Conservation (phyloP, 92 coral and sea anemone species). For the Pocillopora meandrina region DNA sequence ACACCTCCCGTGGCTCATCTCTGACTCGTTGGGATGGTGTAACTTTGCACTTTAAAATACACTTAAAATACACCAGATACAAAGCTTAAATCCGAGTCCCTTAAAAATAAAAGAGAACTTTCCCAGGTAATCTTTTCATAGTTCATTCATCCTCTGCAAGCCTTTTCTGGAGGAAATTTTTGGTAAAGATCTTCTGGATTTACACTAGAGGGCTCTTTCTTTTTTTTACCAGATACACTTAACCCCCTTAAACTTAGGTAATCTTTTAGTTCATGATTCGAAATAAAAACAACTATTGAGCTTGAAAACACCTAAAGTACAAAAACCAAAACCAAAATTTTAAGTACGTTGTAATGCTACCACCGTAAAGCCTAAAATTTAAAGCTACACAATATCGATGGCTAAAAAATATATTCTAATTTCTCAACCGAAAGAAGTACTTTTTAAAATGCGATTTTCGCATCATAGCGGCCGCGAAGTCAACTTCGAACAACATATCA, state of each 20-base stretch:
- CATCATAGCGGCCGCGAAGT: too few relatives aligned
- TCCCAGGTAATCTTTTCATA: slow-evolving; percentile 21
- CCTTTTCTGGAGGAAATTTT: slow-evolving; percentile 46
- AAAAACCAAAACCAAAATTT: too few relatives aligned
- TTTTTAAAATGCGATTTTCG: too few relatives aligned
- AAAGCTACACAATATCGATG: too few relatives aligned
- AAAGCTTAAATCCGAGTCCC: slow-evolving; percentile 31
- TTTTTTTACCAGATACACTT: slow-evolving; percentile 42
- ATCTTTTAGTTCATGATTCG: slow-evolving; percentile 45
- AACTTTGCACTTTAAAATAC: slow-evolving; percentile 19
- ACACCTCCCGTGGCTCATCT: slow-evolving; percentile 53
- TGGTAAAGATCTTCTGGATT: slow-evolving; percentile 13
- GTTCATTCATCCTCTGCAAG: slow-evolving; percentile 41
- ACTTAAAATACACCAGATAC: slow-evolving; percentile 22
- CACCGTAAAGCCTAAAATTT: too few relatives aligned
- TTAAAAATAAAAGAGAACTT: slow-evolving; percentile 34
- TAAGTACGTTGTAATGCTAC: too few relatives aligned
- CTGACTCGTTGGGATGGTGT: slow-evolving; percentile 46
- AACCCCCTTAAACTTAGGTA: slow-evolving; percentile 40
- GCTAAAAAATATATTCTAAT: too few relatives aligned
- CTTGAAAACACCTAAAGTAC: too few relatives aligned
- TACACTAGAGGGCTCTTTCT: background rate
- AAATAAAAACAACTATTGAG: background rate
- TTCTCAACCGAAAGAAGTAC: too few relatives aligned
- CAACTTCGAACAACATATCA: too few relatives aligned